Base-by-base conservation (phyloP, 2,113 vertebrate species). In the Tachysurus vachellii region DNA sequence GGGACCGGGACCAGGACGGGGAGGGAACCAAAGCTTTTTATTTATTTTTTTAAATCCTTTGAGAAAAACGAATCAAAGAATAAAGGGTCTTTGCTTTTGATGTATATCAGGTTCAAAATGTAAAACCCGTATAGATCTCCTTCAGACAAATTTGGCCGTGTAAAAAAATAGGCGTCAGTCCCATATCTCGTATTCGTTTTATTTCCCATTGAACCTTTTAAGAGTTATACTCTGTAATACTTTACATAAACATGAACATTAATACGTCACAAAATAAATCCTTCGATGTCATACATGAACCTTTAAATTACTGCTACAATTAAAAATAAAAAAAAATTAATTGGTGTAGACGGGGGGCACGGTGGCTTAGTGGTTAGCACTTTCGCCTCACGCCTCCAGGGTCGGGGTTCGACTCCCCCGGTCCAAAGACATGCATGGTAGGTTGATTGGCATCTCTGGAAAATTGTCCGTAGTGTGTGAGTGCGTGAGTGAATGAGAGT, bases 11-110 rank as follows among this genome's bases (percentile, higher is more conserved):
- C 73, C 17, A 26, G 53, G 23, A 56, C 8, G 57, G 36, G 59
- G 62, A 36, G 44, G 11, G 62, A 50, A 47, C 44, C 80, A 70
- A 66, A 62, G 23, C 28, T 66, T 57, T 82, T 92, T 92, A 87
- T 57, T 59, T 59, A 4, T 47, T 3, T 57, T 73, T 59, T 36
- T 80, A 80, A 62, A 36, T 91, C 76, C 79, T 56, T 86, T 85
- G 73, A 88, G 84, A 75, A 87, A 76, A 88, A 70, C 90, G 54
- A 76, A 28, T 64, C 80, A 64, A 68, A 57, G 28, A 73, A 80
- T 21, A 62, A 84, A 31, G 28, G 44, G 80, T 36, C 12, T 54
- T 47, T 77, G 50, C 82, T 54, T 26, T 54, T 54, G 26, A 9
- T 31, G 50, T n/a, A 56, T 31, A 54, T 47, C 42, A 73, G 36